Evolutionary conservation across 1,140 invertebrate species (phyloP).

Genomic region (Rhagoletis zephyria): DNA sequence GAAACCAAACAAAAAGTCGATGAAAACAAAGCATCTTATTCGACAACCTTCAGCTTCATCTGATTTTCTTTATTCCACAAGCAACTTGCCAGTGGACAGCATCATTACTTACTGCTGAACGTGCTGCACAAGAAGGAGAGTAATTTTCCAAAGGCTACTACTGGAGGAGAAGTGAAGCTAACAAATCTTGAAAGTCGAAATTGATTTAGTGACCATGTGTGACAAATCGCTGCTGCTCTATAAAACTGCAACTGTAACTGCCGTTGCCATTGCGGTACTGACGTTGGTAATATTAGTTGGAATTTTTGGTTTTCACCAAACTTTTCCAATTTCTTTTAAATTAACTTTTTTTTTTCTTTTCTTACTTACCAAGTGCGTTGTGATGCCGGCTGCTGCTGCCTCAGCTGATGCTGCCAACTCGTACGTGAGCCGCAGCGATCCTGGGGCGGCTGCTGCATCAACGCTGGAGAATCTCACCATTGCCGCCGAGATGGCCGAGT

Average conservation of each 20-base stretch:
- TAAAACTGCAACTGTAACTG: not conserved
- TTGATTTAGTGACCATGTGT: constrained; percentile 50
- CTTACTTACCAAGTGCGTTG: not conserved
- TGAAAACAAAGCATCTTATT: not conserved
- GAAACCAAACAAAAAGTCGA: not conserved
- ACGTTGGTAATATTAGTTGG: constrained; percentile 38
- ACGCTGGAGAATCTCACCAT: not conserved
- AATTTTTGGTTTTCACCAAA: constrained; percentile 29
- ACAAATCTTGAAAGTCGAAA: constrained; percentile 25
- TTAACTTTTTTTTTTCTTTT: constrained; percentile 6
- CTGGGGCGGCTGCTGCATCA: not conserved
- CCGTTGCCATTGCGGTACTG: constrained; percentile 4
- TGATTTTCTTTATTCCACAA: not conserved
- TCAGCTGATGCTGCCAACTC: not conserved
- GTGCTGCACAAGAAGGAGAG: not conserved
- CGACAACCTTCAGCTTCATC: not conserved
- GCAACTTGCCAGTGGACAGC: not conserved
- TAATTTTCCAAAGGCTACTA: not conserved
- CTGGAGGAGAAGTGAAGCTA: not conserved
- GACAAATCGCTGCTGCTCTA: constrained; percentile 12
- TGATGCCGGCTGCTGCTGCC: constrained; percentile 9
- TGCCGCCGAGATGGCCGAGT: constrained; percentile 13
- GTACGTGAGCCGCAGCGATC: not conserved
- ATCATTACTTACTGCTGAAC: not conserved
- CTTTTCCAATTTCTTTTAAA: constrained; percentile 43